Evolutionary conservation across 2,797 vertebrate genomes (phyloP).

Genomic region (Pseudochirops cupreus): DNA sequence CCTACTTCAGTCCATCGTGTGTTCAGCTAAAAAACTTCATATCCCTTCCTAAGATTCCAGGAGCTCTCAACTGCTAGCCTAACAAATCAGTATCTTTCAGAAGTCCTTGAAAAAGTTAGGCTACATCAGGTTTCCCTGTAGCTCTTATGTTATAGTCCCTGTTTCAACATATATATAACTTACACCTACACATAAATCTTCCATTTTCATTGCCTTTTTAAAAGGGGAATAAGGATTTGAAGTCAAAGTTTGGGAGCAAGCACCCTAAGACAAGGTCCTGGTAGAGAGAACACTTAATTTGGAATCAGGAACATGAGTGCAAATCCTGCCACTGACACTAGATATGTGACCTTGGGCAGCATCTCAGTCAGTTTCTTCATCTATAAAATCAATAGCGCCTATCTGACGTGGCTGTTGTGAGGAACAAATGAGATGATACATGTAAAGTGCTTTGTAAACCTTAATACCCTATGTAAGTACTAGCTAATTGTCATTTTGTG

Average conservation of each 20-base stretch:
- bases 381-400: background rate
- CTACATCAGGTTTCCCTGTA: background rate
- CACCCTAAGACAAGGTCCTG: background rate
- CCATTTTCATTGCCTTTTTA: background rate
- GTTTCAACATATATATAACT: background rate
- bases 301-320: constrained; percentile 8
- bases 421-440: background rate
- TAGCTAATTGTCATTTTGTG: too few species aligned
- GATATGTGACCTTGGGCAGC: constrained; percentile 26
- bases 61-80: too few species aligned
- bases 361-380: background rate
- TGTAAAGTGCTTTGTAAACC: background rate
- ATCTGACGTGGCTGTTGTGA: background rate
- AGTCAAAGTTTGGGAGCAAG: background rate
- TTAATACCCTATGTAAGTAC: background rate
- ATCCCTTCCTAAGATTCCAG: background rate
- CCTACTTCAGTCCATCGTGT: background rate
- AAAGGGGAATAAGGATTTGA: background rate
- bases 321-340: constrained; percentile 21
- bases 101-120: background rate
- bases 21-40: background rate
- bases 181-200: background rate
- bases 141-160: background rate
- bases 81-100: background rate
- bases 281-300: background rate